These are phyloP conservation scores for Epinephelus lanceolatus DNA, from an alignment of 2,113 vertebrate genomes.

Conservation along the genomic window DNA sequence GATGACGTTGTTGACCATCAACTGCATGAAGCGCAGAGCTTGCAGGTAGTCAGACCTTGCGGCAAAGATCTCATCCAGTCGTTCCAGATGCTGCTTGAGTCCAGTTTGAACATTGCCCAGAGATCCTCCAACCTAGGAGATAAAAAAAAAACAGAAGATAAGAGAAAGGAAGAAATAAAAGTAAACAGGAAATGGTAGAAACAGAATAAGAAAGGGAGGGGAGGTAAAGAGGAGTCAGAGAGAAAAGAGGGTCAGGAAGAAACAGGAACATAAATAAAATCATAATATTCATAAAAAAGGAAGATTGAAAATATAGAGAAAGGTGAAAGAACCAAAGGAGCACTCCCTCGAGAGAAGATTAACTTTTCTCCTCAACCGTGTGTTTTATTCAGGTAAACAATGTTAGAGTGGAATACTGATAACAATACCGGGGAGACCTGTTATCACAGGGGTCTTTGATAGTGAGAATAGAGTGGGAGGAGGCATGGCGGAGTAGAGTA, in stretches of 20 bases:
- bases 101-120: constrained; percentile 83
- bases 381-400: constrained; percentile 75
- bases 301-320: constrained; percentile 41
- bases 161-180: not conserved
- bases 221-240: constrained; percentile 9
- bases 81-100: constrained; percentile 89
- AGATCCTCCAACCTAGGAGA: constrained; percentile 85
- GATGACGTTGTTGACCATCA: constrained; percentile 87
- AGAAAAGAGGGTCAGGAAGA: constrained; percentile 33
- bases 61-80: constrained; percentile 92
- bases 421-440: constrained; percentile 58
- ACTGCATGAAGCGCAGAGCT: constrained; percentile 89
- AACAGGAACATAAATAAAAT: constrained; percentile 42
- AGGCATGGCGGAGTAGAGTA: constrained; percentile 45
- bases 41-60: constrained; percentile 87
- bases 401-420: constrained; percentile 62
- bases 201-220: not conserved
- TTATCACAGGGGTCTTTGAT: constrained; percentile 70
- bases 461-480: constrained; percentile 61
- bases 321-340: constrained; percentile 53
- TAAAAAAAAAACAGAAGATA: not conserved
- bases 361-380: constrained; percentile 50
- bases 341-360: constrained; percentile 49
- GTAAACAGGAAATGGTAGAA: not conserved
- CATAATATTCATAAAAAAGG: constrained; percentile 51